Conservation (phyloP, 1,140 invertebrate species). For the Bombus waltoni region DNA sequence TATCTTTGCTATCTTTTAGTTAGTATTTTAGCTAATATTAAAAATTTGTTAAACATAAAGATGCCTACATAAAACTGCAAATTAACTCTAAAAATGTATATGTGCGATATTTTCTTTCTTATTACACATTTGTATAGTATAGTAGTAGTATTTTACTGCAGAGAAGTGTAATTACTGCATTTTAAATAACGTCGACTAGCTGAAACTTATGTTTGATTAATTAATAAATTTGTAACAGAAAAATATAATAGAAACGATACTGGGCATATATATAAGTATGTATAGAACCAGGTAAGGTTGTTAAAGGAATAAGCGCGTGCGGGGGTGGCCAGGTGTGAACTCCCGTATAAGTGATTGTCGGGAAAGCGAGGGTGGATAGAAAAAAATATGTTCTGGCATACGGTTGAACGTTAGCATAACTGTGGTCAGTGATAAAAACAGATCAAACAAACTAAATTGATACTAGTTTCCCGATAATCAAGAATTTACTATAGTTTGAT, state of each 20-base stretch:
- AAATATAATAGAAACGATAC: not conserved
- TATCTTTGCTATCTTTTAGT: not conserved
- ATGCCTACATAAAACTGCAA: too few relatives aligned
- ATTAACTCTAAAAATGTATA: too few relatives aligned
- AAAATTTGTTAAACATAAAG: too few relatives aligned
- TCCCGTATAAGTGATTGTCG: conserved; percentile 63
- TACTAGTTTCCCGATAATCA: conserved; percentile 48
- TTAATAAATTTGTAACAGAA: not conserved
- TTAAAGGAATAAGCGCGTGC: conserved; percentile 65
- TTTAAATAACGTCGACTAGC: not conserved
- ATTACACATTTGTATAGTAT: too few relatives aligned
- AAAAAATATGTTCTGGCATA: conserved; percentile 49
- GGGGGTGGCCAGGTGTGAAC: conserved; percentile 70
- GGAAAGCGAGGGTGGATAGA: conserved; percentile 62
- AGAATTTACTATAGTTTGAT: conserved; percentile 16
- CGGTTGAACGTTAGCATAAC: conserved; percentile 46
- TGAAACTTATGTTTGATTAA: too few relatives aligned
- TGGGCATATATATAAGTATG: conserved; percentile 51
- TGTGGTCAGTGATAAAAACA: conserved; percentile 57
- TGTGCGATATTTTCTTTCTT: too few relatives aligned
- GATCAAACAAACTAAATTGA: conserved; percentile 63
- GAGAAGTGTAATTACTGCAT: too few relatives aligned
- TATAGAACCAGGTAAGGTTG: conserved; percentile 56
- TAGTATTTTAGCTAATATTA: too few relatives aligned
- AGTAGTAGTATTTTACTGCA: too few relatives aligned